A percentile compares a stretch with the other conserved stretches of the same genome.
Evolutionary conservation across 2,888 invertebrate species (phyloP).

Genomic region (Stenolophus ochropezus): DNA sequence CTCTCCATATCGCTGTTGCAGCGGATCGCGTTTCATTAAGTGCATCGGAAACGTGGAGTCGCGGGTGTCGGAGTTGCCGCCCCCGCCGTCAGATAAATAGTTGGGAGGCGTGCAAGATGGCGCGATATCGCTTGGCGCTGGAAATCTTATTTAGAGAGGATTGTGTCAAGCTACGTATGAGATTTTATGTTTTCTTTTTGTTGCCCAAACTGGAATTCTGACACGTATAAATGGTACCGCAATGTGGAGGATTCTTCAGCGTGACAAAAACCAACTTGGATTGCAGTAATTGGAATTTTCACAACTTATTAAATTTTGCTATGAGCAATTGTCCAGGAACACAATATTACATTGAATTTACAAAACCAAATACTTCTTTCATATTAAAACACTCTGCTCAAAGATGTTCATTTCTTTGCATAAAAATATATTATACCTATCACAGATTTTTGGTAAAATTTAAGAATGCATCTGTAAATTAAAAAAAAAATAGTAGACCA

Average conservation of each 20-base stretch:
- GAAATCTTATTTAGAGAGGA: constrained; percentile 55
- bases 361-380: too few relatives aligned
- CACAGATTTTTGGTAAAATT: too few relatives aligned
- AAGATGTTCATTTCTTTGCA: too few relatives aligned
- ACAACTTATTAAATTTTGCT: not conserved
- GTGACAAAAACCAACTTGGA: not conserved
- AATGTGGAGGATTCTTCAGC: constrained; percentile 27
- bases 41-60: not conserved
- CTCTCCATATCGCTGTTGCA: not conserved
- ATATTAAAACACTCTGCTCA: too few relatives aligned
- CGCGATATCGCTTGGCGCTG: constrained; percentile 36
- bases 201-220: constrained; percentile 16
- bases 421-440: too few relatives aligned
- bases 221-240: constrained; percentile 36
- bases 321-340: not conserved
- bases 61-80: not conserved
- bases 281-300: constrained; percentile 14
- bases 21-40: constrained; percentile 16
- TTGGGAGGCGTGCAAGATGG: constrained; percentile 25
- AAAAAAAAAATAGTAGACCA: too few relatives aligned
- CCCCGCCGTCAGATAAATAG: constrained; percentile 24
- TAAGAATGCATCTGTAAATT: too few relatives aligned
- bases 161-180: constrained; percentile 51
- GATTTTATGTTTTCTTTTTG: constrained; percentile 47
- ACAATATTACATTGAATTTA: too few relatives aligned